Percentiles rank a stretch among this genome's conserved stretches.
Conservation (phyloP, 2,113 vertebrate genomes). For the Lagopus muta region DNA sequence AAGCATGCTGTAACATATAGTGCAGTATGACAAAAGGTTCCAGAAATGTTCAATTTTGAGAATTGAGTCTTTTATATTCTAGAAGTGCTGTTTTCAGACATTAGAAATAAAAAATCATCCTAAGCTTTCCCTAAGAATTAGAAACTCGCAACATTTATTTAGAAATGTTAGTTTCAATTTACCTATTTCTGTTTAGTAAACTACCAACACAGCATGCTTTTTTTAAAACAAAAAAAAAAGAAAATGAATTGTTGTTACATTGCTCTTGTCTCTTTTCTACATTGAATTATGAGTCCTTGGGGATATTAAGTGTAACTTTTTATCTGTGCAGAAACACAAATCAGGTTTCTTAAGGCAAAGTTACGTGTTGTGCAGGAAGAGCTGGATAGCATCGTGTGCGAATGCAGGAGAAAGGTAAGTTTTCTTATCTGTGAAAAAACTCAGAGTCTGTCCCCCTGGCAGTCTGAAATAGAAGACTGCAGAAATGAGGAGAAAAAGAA, state of each 20-base stretch:
- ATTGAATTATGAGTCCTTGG: background rate
- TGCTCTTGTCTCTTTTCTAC: background rate
- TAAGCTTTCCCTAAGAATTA: background rate
- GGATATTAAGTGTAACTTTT: slow-evolving; percentile 13
- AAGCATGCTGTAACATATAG: background rate
- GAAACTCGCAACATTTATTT: background rate
- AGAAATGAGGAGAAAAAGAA: background rate
- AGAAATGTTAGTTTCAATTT: background rate
- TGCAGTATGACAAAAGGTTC: background rate
- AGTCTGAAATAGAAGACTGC: background rate
- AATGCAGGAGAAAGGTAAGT: slow-evolving; percentile 90
- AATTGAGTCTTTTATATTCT: background rate
- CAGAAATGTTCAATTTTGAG: background rate
- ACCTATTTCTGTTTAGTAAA: background rate
- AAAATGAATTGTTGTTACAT: background rate
- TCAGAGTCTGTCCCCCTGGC: background rate
- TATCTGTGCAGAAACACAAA: slow-evolving; percentile 85
- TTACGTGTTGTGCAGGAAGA: slow-evolving; percentile 90
- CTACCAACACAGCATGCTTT: background rate
- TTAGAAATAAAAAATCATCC: background rate
- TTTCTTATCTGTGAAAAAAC: background rate
- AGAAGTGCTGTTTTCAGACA: background rate
- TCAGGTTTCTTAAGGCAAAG: slow-evolving; percentile 91
- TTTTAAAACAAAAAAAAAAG: background rate
- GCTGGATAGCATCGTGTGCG: slow-evolving; percentile 82